Evolutionary conservation across 2,797 vertebrate species (phyloP).

Genomic region (Fringilla coelebs): DNA sequence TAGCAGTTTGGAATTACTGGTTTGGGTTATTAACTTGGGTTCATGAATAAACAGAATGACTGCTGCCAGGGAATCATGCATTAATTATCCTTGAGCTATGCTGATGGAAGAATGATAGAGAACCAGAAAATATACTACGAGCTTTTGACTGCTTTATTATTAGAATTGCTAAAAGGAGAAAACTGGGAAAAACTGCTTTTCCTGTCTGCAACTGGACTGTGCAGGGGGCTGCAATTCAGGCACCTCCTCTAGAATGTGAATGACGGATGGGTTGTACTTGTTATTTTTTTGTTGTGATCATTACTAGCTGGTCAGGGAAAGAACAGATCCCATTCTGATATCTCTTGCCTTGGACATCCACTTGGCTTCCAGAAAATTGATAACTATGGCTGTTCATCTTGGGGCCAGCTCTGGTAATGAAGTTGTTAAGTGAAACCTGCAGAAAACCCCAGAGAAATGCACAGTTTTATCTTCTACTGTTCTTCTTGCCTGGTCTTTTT

Average conservation of each 20-base stretch:
- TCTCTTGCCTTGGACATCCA: background rate
- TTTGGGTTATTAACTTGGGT: background rate
- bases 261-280: background rate
- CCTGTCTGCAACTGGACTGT: background rate
- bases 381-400: background rate
- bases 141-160: background rate
- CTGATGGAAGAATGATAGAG: background rate
- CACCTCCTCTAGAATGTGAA: background rate
- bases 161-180: background rate
- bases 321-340: background rate
- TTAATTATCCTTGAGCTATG: background rate
- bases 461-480: constrained; percentile 13
- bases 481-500: constrained; percentile 19
- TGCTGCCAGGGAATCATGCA: background rate
- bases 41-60: background rate
- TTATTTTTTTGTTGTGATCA: background rate
- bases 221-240: background rate
- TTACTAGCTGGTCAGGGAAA: background rate
- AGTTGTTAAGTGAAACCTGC: background rate
- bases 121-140: background rate
- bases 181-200: background rate
- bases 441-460: constrained; percentile 8
- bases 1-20: background rate
- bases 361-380: background rate
- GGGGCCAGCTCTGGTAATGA: background rate